Conservation (phyloP, 2,113 vertebrate genomes). For the Melospiza georgiana region DNA sequence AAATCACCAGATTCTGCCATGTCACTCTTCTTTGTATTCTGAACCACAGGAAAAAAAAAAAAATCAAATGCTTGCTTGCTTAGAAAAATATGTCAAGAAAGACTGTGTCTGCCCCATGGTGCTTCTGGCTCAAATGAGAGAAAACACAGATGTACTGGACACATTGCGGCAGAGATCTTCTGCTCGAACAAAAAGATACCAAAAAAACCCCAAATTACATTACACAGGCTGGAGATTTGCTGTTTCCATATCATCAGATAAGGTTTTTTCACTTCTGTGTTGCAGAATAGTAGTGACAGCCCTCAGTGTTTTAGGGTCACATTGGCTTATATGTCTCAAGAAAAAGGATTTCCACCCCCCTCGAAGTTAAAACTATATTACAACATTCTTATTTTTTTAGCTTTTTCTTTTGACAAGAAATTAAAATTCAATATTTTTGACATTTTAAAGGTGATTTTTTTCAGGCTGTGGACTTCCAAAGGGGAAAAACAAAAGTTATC, state of each 20-base stretch:
- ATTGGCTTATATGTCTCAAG: neutral
- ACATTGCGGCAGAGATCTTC: neutral
- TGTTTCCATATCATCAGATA: neutral
- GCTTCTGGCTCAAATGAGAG: neutral
- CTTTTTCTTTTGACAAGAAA: neutral
- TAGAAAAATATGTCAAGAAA: neutral
- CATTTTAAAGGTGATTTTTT: neutral
- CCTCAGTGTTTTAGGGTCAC: neutral
- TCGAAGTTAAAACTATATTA: neutral
- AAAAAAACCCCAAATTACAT: neutral
- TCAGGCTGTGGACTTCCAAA: neutral
- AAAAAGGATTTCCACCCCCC: rapidly evolving
- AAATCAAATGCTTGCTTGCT: neutral
- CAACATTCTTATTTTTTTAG: neutral
- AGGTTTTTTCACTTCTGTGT: neutral
- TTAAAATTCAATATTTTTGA: neutral
- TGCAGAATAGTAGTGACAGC: neutral
- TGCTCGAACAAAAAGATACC: neutral
- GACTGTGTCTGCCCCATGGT: neutral
- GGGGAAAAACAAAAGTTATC: rapidly evolving
- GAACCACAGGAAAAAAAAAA: neutral
- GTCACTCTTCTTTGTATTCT: neutral
- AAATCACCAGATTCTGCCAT: neutral
- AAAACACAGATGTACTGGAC: neutral
- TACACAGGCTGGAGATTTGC: neutral